These are phyloP conservation scores for Automeris io DNA, from an alignment of 2,888 invertebrate genomes.

Conservation along the genomic window DNA sequence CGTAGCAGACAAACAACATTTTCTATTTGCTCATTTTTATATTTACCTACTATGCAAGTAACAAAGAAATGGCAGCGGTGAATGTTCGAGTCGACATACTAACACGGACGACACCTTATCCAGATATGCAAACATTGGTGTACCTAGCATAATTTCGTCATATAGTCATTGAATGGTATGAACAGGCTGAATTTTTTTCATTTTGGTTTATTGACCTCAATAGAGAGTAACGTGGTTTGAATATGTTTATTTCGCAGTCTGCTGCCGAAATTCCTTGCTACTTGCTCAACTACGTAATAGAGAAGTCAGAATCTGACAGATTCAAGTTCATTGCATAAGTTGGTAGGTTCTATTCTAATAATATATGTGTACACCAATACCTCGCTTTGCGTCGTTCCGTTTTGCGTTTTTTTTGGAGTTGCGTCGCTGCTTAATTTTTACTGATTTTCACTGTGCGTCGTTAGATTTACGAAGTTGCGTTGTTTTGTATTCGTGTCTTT, in stretches of 20 bases:
- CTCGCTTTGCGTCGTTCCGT: no score
- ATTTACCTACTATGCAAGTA: slow-evolving; percentile 14
- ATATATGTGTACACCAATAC: no score
- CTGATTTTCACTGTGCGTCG: no score
- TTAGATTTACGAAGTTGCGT: no score
- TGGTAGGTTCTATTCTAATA: no score
- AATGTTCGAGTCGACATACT: slow-evolving; percentile 7
- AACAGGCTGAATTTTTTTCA: slow-evolving; percentile 1
- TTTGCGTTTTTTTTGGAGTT: no score
- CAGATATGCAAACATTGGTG: slow-evolving; percentile 7
- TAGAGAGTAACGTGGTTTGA: slow-evolving; percentile 1
- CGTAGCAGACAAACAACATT: slow-evolving; percentile 15
- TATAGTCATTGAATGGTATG: not conserved
- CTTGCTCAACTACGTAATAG: no score
- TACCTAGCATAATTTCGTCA: slow-evolving; percentile 4
- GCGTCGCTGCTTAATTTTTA: no score
- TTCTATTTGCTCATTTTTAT: slow-evolving; percentile 17
- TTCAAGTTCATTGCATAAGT: no score
- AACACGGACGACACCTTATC: slow-evolving; percentile 3
- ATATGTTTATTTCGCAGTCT: not conserved
- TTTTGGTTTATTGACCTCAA: slow-evolving; percentile 3
- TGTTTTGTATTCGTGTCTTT: no score
- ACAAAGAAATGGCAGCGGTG: slow-evolving; percentile 14
- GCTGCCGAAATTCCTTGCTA: slow-evolving; percentile 14
- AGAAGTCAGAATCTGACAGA: no score